phyloP scores from a whole-genome alignment of 1,140 invertebrate genomes.

The Cylas formicarius region DNA sequence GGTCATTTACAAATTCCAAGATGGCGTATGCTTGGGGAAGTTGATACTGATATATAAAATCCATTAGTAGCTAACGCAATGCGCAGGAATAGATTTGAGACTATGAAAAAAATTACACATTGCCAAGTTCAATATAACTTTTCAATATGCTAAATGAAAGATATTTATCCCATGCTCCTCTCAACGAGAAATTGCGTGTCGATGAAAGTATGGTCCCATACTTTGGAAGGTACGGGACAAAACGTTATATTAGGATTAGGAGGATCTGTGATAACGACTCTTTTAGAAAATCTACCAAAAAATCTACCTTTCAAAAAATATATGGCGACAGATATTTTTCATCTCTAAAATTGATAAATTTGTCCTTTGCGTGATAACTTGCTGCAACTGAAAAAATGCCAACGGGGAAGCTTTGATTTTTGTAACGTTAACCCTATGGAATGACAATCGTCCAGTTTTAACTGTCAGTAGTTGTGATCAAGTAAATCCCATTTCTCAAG shows the following conservation, averaged over 20 bases:
- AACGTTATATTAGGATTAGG: constrained; percentile 24
- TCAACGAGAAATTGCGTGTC: constrained; percentile 16
- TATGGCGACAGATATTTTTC: constrained; percentile 22
- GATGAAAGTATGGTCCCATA: constrained; percentile 23
- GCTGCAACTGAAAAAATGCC: no score
- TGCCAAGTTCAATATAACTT: constrained; percentile 10
- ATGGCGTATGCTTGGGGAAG: constrained; percentile 17
- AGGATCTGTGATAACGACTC: constrained; percentile 18
- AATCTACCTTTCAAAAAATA: constrained; percentile 23
- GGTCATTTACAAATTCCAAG: constrained; percentile 10
- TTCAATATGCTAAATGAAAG: constrained; percentile 15
- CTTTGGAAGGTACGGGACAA: constrained; percentile 17
- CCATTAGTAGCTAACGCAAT: constrained; percentile 13
- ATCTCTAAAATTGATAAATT: constrained; percentile 17
- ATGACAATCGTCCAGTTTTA: constrained; percentile 8
- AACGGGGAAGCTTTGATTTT: no score
- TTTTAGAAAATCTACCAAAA: constrained; percentile 14
- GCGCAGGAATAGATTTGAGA: constrained; percentile 23
- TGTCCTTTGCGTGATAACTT: no score
- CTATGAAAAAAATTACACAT: constrained; percentile 16
- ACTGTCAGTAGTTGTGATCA: constrained; percentile 33
- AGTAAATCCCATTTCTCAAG: constrained; percentile 22
- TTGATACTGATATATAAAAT: constrained; percentile 17
- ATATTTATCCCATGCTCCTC: constrained; percentile 8
- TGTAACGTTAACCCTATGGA: no score